Evolutionary conservation across 2,113 vertebrate genomes (phyloP).

Genomic region (Alethe castanea): DNA sequence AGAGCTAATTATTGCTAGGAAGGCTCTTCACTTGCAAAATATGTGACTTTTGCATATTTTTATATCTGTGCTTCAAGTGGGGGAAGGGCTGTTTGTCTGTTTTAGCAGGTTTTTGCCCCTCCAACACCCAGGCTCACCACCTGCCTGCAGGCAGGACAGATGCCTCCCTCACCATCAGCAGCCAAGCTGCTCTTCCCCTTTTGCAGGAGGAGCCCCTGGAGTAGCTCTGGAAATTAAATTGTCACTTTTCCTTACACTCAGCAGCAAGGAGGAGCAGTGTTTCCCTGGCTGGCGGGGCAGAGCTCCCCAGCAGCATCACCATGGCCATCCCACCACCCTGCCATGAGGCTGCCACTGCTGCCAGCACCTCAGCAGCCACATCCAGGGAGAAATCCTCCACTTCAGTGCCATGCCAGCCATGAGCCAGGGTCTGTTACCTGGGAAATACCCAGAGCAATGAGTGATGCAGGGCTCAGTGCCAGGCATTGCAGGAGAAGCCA

Average conservation of each 20-base stretch:
- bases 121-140: neutral
- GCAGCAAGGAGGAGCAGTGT: neutral
- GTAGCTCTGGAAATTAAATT: neutral
- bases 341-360: neutral
- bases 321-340: neutral
- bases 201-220: neutral
- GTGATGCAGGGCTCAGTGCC: neutral
- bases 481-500: neutral
- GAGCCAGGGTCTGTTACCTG: neutral
- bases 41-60: neutral
- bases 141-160: neutral
- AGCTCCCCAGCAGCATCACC: neutral
- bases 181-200: neutral
- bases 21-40: constrained; percentile 29
- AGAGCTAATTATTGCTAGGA: constrained; percentile 69
- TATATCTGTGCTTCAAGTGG: neutral
- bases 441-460: neutral
- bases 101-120: neutral
- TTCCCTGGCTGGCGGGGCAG: accelerated
- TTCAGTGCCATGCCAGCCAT: neutral
- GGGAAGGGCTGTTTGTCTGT: neutral
- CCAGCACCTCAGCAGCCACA: neutral
- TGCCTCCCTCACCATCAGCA: neutral
- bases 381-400: neutral
- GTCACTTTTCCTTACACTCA: neutral